Conservation (phyloP, 2,888 invertebrate species). For the Linnaemya tessellans region DNA sequence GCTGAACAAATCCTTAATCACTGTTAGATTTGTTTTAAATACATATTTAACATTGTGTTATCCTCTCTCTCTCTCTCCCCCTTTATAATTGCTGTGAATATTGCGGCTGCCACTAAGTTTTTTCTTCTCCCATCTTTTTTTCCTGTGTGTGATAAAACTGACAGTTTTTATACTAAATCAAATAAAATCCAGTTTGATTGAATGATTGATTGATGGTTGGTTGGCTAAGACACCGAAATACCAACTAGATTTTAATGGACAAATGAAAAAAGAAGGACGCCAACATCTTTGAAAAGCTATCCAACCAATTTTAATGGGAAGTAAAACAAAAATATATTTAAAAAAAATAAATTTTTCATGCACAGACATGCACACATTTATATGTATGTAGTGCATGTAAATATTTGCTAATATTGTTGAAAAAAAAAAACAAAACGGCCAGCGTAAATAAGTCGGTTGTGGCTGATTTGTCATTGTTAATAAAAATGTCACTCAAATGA, state of each 20-base stretch:
- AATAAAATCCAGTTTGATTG: conserved; percentile 51
- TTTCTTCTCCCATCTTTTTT: background rate
- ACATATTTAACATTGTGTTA: background rate
- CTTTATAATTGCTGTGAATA: background rate
- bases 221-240: conserved; percentile 1
- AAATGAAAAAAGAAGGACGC: background rate
- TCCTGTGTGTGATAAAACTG: background rate
- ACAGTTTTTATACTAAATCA: conserved; percentile 43
- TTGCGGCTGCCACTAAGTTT: background rate
- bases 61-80: background rate
- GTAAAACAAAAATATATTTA: conserved; percentile 5
- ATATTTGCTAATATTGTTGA: background rate
- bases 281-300: background rate
- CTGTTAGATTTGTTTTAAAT: conserved; percentile 22
- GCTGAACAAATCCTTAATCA: conserved; percentile 21
- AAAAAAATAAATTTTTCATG: background rate
- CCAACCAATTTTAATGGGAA: conserved; percentile 16
- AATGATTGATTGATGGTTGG: conserved; percentile 45
- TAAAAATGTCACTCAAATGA: conserved; percentile 56
- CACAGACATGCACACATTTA: too few relatives aligned
- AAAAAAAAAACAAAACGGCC: conserved; percentile 2
- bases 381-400: too few relatives aligned
- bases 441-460: conserved; percentile 32
- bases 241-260: conserved; percentile 17
- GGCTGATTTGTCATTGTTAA: conserved; percentile 53